These are phyloP conservation scores for Nomada fucata DNA, from an alignment of 2,888 invertebrate genomes.

Conservation along the genomic window DNA sequence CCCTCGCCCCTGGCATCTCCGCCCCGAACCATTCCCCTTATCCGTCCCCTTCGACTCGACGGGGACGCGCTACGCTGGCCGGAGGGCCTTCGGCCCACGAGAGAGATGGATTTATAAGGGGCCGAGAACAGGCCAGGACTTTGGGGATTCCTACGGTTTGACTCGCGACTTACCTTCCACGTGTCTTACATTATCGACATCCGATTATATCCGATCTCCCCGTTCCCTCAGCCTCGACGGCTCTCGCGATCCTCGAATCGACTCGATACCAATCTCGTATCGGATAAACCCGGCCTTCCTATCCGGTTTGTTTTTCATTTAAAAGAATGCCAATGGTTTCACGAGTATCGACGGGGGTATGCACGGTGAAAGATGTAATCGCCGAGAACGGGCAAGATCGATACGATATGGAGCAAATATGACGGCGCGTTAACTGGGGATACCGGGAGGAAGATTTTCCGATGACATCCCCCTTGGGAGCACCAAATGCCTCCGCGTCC, in stretches of 20 bases:
- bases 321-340: slow-evolving; percentile 47
- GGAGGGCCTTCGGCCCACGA: slow-evolving; percentile 64
- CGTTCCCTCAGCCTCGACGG: neutral
- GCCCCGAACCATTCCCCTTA: neutral
- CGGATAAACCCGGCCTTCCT: slow-evolving; percentile 23
- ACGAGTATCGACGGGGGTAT: slow-evolving; percentile 55
- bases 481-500: slow-evolving; percentile 81
- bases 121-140: slow-evolving; percentile 74
- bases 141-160: slow-evolving; percentile 78
- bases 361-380: slow-evolving; percentile 57
- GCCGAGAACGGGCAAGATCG: slow-evolving; percentile 53
- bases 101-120: slow-evolving; percentile 81
- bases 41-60: slow-evolving; percentile 8
- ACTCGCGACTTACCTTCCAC: slow-evolving; percentile 62
- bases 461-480: slow-evolving; percentile 75
- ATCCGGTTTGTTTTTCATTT: slow-evolving; percentile 34
- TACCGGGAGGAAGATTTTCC: slow-evolving; percentile 71
- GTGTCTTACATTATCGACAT: slow-evolving; percentile 43
- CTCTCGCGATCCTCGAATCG: slow-evolving; percentile 22
- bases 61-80: slow-evolving; percentile 49
- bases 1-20: slow-evolving; percentile 7
- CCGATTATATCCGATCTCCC: slow-evolving; percentile 49
- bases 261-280: slow-evolving; percentile 28
- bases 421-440: slow-evolving; percentile 63
- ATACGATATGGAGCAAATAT: slow-evolving; percentile 63